Evolutionary conservation across 2,797 vertebrate genomes (phyloP).

Genomic region (Molossus alvarezi): DNA sequence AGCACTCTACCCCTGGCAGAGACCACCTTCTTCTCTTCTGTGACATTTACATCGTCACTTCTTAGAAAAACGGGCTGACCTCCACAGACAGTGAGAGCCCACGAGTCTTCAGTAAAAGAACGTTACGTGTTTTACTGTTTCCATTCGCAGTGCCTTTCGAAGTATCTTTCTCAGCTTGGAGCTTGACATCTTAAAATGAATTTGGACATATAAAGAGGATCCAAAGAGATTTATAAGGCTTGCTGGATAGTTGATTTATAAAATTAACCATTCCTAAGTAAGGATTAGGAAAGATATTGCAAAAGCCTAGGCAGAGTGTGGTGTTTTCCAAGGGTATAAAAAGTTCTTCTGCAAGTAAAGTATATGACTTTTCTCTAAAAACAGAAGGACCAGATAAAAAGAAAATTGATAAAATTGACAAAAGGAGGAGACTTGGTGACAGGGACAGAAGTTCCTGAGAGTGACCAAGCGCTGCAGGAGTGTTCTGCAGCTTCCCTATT

Average conservation of each 20-base stretch:
- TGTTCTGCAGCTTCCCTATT: background rate
- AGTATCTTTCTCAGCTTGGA: background rate
- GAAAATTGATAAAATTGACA: background rate
- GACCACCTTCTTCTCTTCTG: background rate
- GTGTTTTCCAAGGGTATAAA: background rate
- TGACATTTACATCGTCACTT: background rate
- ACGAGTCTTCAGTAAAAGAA: background rate
- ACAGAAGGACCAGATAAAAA: background rate
- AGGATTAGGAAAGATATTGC: background rate
- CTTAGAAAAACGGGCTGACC: background rate
- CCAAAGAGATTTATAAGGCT: constrained; percentile 3
- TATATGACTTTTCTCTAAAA: background rate
- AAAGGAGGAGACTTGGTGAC: background rate
- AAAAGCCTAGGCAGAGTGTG: background rate
- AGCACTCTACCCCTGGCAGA: background rate
- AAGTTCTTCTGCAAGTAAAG: background rate
- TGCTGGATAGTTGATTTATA: background rate
- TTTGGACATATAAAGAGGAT: constrained; percentile 17
- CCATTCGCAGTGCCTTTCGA: background rate
- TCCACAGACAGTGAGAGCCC: background rate
- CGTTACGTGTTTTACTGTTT: background rate
- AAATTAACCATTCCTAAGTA: background rate
- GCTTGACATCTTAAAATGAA: background rate
- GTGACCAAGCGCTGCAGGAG: background rate
- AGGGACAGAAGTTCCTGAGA: background rate